phyloP scores from a whole-genome alignment of 2,797 vertebrate species.

The Triplophysa yarkandensis region DNA sequence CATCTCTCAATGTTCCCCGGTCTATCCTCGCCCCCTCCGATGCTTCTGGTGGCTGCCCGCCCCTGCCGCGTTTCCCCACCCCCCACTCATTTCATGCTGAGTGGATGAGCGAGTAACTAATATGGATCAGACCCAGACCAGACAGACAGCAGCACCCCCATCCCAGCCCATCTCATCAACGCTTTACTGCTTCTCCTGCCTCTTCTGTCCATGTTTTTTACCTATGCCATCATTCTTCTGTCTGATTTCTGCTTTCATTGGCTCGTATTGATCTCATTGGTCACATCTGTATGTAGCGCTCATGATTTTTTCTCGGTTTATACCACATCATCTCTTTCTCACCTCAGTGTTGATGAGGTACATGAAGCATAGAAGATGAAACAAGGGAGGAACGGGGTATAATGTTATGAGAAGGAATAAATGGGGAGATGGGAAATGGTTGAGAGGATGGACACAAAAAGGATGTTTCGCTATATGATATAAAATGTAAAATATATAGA shows the following conservation, averaged over 20 bases:
- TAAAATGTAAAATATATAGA: too few species aligned
- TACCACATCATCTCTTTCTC: not conserved
- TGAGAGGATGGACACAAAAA: not conserved
- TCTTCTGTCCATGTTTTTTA: constrained; percentile 37
- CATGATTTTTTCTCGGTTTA: constrained; percentile 7
- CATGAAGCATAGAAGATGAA: constrained; percentile 10
- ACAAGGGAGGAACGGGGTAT: not conserved
- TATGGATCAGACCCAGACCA: constrained; percentile 61
- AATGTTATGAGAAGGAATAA: not conserved
- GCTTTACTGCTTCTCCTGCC: constrained; percentile 39
- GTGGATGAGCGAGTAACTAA: constrained; percentile 52
- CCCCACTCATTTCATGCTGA: constrained; percentile 55
- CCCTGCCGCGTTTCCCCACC: constrained; percentile 48
- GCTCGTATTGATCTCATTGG: constrained; percentile 8
- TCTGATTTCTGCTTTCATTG: not conserved
- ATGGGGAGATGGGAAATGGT: not conserved
- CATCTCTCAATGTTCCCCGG: constrained; percentile 29
- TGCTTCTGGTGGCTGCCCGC: constrained; percentile 11
- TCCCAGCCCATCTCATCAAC: constrained; percentile 44
- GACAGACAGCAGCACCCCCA: constrained; percentile 54
- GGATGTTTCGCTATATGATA: not conserved
- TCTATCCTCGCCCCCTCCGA: constrained; percentile 27
- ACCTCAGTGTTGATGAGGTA: not conserved
- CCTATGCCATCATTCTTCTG: constrained; percentile 19
- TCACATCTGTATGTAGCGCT: constrained; percentile 4